These are phyloP conservation scores for Murina feae DNA, from an alignment of 2,113 vertebrate genomes.

Conservation along the genomic window DNA sequence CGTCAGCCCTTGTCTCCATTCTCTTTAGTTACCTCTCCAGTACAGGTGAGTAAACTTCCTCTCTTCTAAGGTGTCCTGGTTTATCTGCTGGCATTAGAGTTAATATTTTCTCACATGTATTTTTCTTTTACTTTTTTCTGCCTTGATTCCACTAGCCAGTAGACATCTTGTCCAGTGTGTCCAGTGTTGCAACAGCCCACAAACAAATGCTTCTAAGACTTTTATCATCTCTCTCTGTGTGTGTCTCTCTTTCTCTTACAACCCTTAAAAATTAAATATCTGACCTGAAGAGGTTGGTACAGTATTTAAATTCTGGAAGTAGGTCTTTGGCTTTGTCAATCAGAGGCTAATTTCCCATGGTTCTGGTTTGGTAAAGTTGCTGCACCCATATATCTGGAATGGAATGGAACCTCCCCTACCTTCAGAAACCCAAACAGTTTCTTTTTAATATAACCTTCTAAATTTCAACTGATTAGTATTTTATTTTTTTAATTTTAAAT, in stretches of 20 bases:
- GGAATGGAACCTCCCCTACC: neutral
- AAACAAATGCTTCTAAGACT: neutral
- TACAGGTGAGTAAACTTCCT: neutral
- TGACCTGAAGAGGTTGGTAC: neutral
- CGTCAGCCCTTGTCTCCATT: neutral
- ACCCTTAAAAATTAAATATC: neutral
- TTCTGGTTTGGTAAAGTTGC: neutral
- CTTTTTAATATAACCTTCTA: neutral
- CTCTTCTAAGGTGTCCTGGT: neutral
- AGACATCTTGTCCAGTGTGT: neutral
- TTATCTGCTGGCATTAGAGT: neutral
- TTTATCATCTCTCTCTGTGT: neutral
- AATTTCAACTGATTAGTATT: neutral
- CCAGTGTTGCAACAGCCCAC: neutral
- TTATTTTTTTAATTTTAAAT: neutral
- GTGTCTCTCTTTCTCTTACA: neutral
- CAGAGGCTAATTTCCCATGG: neutral
- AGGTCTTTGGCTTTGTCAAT: neutral
- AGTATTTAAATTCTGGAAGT: neutral
- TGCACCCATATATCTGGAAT: neutral
- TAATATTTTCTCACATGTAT: neutral
- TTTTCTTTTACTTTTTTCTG: neutral
- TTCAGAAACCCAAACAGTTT: neutral
- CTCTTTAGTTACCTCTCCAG: neutral
- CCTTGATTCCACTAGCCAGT: neutral